Conservation (phyloP, 2,797 vertebrate species). For the Tachyglossus aculeatus region DNA sequence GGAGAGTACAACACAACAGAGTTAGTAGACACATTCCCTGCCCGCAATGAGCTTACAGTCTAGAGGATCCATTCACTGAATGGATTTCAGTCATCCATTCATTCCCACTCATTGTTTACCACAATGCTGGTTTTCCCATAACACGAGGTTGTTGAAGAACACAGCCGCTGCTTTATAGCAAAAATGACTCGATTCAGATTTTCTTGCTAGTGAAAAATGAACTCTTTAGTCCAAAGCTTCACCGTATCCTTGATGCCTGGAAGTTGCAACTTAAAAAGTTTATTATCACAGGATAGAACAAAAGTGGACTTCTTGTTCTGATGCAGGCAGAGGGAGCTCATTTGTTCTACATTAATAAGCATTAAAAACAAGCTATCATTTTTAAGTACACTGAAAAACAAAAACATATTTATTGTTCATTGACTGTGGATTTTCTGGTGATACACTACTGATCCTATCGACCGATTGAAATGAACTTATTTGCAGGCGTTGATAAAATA, state of each 20-base stretch:
- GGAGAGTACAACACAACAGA: no score
- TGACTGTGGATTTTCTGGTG: background rate
- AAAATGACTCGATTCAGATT: no score
- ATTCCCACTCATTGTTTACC: no score
- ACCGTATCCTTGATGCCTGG: background rate
- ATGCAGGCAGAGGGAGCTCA: background rate
- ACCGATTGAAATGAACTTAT: background rate
- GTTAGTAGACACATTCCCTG: no score
- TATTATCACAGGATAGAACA: no score
- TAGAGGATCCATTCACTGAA: no score
- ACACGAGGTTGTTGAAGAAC: no score
- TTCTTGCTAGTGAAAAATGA: background rate
- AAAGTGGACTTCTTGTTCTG: background rate
- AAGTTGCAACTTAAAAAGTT: background rate
- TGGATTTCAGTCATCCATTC: no score
- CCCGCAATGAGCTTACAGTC: no score
- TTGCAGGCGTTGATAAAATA: background rate
- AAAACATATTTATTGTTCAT: no score
- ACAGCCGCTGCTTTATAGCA: no score
- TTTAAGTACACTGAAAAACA: background rate
- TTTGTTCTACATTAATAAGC: background rate
- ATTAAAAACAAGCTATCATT: background rate
- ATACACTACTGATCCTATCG: background rate
- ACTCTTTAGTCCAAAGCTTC: background rate
- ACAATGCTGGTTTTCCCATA: no score